These are phyloP conservation scores for Apteryx mantelli DNA, from an alignment of 2,113 vertebrate species.

Conservation along the genomic window DNA sequence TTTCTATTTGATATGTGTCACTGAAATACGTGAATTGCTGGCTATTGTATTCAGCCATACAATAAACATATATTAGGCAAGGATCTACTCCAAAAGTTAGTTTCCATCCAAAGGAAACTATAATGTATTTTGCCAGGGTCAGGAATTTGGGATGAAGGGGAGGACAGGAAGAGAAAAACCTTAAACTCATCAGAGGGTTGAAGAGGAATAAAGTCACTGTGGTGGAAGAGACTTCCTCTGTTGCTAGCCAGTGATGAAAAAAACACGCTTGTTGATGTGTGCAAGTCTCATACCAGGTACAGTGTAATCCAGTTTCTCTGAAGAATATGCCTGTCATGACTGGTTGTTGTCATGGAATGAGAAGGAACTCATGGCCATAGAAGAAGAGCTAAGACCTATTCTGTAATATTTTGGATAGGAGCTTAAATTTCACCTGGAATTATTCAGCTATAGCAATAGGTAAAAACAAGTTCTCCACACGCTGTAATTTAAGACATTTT, in stretches of 20 bases:
- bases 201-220: background rate
- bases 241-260: background rate
- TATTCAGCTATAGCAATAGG: background rate
- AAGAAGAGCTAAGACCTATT: background rate
- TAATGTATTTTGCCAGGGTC: background rate
- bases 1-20: background rate
- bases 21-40: background rate
- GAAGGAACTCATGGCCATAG: background rate
- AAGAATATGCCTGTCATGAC: background rate
- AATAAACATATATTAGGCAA: background rate
- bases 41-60: background rate
- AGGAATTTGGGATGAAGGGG: background rate
- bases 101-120: background rate
- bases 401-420: background rate
- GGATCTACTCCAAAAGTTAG: background rate
- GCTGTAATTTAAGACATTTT: background rate
- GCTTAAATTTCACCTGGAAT: background rate
- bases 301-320: background rate
- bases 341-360: background rate
- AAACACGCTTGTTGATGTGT: background rate
- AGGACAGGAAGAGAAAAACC: background rate
- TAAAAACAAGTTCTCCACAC: background rate
- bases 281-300: background rate
- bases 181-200: background rate
- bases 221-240: too few relatives aligned